Evolutionary conservation across 2,888 invertebrate species (phyloP).

Genomic region (Mystacides longicornis): DNA sequence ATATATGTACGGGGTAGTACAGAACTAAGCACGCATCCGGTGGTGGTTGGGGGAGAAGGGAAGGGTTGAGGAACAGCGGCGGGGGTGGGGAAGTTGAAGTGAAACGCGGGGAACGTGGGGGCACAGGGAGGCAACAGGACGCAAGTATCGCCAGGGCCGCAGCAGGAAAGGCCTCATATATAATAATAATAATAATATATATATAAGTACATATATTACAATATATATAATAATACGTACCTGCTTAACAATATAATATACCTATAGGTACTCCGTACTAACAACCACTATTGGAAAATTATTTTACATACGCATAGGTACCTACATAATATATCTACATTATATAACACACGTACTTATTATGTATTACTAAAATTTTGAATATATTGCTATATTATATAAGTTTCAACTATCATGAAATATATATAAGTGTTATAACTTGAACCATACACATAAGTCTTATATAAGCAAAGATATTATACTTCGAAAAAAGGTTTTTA

Average conservation of each 20-base stretch:
- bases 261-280: neutral
- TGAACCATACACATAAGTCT: no score
- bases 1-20: constrained; percentile 5
- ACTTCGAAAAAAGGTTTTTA: no score
- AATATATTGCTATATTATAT: no score
- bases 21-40: constrained; percentile 25
- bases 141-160: constrained; percentile 3
- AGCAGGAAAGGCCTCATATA: neutral
- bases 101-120: constrained; percentile 11
- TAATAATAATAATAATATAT: neutral
- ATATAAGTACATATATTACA: neutral
- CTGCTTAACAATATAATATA: neutral
- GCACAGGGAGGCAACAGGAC: constrained; percentile 8
- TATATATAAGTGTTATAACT: no score
- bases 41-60: constrained; percentile 9
- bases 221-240: neutral
- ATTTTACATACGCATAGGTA: neutral
- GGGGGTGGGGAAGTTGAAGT: constrained; percentile 9
- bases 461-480: no score
- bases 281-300: neutral
- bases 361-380: no score
- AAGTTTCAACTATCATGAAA: no score
- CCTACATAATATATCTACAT: neutral
- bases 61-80: constrained; percentile 15
- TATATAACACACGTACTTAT: neutral